Base-by-base conservation (phyloP, 2,797 vertebrate species). In the Argentina silus region DNA sequence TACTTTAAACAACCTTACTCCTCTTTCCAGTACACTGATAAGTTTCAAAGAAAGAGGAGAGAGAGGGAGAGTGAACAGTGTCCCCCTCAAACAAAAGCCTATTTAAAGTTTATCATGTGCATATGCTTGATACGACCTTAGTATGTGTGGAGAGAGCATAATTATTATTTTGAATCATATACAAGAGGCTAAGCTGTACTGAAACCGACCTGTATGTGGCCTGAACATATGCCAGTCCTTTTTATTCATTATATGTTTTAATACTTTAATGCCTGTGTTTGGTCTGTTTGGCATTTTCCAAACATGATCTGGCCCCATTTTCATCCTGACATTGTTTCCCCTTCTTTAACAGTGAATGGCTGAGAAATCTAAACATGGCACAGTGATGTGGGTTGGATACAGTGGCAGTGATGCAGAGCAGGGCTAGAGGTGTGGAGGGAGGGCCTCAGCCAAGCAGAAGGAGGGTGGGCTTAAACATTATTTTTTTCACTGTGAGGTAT, bases 401-500 rank as follows among this genome's bases (percentile, higher is more conserved):
- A 7, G 12, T 9, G 12, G 47, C 9, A 48, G 47, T 10, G 47
- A 12, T 2, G 9, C 9, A 12, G 7, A 48, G 47, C 27, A 48
- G 47, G 47, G 12, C 9, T 10, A 7, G 47, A 48, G 47, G 47
- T 10, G 47, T 10, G 9, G 47, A 9, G 9, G 12, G 47, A 11
- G 8, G 47, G 2, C 9, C 9, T 10, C 9, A 48, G 47, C 9
- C 9, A 12, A 48, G 47, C 9, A 10, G 47, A 48, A 36, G 27
- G 47, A 47, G 45, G 11, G 45, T 10, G 47, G 47, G 12, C 9
- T 10, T 9, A 36, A 36, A 36, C 27, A 36, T 4, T 36, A 36
- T 36, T 36, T 36, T 36, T 36, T 36, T 84, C 47, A n/a, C 59
- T 66, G 8, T 42, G 23, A 79, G 77, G 48, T 8, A 15, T 68